phyloP scores from a whole-genome alignment of 2,113 vertebrate genomes.

The Rhagologus leucostigma region DNA sequence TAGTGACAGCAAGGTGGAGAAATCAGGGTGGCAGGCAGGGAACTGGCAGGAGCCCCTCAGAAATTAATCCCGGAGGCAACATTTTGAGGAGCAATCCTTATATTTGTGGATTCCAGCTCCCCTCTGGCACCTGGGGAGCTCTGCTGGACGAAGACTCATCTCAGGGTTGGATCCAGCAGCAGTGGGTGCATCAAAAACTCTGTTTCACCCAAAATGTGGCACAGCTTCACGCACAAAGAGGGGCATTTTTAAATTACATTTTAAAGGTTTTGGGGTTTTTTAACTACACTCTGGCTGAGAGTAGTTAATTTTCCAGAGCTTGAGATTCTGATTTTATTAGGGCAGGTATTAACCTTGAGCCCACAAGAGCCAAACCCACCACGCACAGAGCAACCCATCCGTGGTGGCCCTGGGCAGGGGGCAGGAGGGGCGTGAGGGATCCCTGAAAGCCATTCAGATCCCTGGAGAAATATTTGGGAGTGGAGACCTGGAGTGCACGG shows the following conservation, averaged over 20 bases:
- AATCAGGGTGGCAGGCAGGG: not conserved
- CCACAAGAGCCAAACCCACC: not conserved
- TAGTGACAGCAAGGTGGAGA: not conserved
- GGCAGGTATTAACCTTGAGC: not conserved
- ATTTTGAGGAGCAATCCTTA: not conserved
- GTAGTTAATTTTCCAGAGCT: not conserved
- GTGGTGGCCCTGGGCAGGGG: accelerated
- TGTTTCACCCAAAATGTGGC: not conserved
- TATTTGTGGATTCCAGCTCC: not conserved
- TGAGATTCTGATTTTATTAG: not conserved
- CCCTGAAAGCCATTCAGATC: accelerated
- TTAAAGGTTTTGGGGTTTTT: not conserved
- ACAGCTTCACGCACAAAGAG: accelerated
- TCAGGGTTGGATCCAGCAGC: not conserved
- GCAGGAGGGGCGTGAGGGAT: not conserved
- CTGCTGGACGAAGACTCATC: not conserved
- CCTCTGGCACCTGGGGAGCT: not conserved
- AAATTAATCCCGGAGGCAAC: not conserved
- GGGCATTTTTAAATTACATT: not conserved
- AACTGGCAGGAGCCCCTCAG: not conserved
- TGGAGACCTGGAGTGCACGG: accelerated
- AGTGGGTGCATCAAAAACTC: not conserved
- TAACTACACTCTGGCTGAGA: not conserved
- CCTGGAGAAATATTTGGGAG: not conserved
- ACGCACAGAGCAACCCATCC: accelerated